Conservation (phyloP, 2,888 invertebrate genomes). For the Drosophila kambysellisi region DNA sequence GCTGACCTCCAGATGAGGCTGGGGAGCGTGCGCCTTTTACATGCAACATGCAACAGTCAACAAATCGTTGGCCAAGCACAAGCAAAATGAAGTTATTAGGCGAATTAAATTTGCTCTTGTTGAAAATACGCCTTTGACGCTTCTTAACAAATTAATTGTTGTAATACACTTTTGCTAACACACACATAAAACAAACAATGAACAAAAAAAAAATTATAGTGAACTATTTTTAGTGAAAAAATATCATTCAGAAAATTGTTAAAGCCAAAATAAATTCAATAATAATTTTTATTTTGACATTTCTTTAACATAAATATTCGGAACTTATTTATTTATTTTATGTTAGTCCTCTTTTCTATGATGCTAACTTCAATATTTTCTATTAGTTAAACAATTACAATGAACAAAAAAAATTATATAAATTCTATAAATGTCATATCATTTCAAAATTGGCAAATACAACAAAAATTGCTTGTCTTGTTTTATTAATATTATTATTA, state of each 20-base stretch:
- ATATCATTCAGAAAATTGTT: not conserved
- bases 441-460: not conserved
- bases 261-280: not conserved
- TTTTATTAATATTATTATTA: not conserved
- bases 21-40: slow-evolving; percentile 42
- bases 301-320: not conserved
- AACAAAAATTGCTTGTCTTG: not conserved
- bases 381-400: not conserved
- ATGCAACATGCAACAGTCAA: slow-evolving; percentile 66
- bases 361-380: not conserved
- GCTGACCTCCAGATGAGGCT: slow-evolving; percentile 42
- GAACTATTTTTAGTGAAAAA: not conserved
- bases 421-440: not conserved
- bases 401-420: not conserved
- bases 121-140: not conserved
- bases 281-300: not conserved
- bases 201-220: not conserved
- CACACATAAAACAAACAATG: not conserved
- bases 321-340: not conserved
- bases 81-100: slow-evolving; percentile 75
- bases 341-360: not conserved
- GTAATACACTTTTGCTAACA: not conserved
- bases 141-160: slow-evolving; percentile 14
- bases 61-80: slow-evolving; percentile 58
- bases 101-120: slow-evolving; percentile 51